These are phyloP conservation scores for Rhopilema esculentum DNA, from an alignment of 30 jellyfish, hydroid and myxozoan genomes.

Conservation along the genomic window DNA sequence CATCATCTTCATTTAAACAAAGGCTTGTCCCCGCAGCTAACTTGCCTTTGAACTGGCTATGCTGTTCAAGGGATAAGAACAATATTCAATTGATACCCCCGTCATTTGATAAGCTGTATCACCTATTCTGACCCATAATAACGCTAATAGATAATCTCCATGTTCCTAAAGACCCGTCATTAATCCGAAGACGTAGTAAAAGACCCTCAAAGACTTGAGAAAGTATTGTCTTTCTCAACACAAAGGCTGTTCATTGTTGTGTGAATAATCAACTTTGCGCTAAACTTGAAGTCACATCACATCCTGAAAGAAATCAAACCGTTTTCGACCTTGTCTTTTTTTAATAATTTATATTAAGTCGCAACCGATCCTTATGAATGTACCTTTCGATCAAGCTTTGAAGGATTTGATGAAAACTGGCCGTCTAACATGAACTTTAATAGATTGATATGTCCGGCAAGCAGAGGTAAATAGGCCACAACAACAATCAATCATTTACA, in stretches of 20 bases:
- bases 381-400: too few species aligned
- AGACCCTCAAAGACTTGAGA: background rate
- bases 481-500: background rate
- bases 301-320: background rate
- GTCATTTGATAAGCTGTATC: background rate
- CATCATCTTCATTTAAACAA: too few species aligned
- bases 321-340: background rate
- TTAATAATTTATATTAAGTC: too few species aligned
- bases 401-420: background rate
- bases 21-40: too few species aligned
- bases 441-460: constrained; percentile 8
- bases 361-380: too few species aligned
- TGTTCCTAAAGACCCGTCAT: background rate
- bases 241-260: background rate
- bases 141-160: background rate
- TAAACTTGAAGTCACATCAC: background rate
- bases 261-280: background rate
- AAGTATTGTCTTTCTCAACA: background rate
- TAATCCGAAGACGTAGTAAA: background rate
- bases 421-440: background rate
- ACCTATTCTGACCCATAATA: background rate
- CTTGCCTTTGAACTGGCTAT: too few species aligned
- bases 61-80: too few species aligned
- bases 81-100: too few species aligned
- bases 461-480: constrained; percentile 45